Percentiles rank a stretch among this genome's conserved stretches.
Evolutionary conservation across 2,797 vertebrate species (phyloP).

Genomic region (Caiman crocodilus): DNA sequence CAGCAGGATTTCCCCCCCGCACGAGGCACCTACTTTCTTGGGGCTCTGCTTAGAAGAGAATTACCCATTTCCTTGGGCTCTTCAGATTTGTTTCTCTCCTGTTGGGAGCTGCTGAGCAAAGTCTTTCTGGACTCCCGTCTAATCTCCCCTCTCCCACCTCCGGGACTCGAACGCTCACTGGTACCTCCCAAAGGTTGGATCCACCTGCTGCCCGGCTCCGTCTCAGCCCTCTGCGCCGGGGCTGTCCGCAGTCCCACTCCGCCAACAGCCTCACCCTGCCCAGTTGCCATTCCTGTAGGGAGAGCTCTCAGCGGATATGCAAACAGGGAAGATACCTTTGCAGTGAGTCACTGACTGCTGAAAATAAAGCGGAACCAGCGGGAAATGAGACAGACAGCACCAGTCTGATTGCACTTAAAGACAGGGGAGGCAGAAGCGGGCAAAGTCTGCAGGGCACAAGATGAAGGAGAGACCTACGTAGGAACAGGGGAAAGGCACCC

Average conservation of each 20-base stretch:
- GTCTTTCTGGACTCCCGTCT: background rate
- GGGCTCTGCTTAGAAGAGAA: background rate
- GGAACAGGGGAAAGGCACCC: background rate
- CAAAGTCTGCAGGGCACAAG: background rate
- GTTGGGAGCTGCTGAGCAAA: fast-evolving
- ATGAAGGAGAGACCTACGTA: background rate
- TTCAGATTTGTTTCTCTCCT: background rate
- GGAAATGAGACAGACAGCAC: background rate
- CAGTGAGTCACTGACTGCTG: conserved; percentile 35
- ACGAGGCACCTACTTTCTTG: fast-evolving
- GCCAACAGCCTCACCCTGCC: background rate
- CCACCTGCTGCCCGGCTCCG: background rate
- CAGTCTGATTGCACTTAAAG: background rate
- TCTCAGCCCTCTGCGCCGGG: fast-evolving
- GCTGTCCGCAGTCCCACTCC: background rate
- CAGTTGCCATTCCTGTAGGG: background rate
- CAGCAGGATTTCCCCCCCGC: background rate
- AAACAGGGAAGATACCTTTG: background rate
- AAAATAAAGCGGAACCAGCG: background rate
- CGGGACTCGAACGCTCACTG: fast-evolving
- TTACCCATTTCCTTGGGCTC: background rate
- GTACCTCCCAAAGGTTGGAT: background rate
- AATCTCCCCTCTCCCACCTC: background rate
- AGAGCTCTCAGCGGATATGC: background rate
- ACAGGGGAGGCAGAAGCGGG: background rate